These are phyloP conservation scores for Fundulus diaphanus DNA, from an alignment of 2,797 vertebrate species.

Conservation along the genomic window DNA sequence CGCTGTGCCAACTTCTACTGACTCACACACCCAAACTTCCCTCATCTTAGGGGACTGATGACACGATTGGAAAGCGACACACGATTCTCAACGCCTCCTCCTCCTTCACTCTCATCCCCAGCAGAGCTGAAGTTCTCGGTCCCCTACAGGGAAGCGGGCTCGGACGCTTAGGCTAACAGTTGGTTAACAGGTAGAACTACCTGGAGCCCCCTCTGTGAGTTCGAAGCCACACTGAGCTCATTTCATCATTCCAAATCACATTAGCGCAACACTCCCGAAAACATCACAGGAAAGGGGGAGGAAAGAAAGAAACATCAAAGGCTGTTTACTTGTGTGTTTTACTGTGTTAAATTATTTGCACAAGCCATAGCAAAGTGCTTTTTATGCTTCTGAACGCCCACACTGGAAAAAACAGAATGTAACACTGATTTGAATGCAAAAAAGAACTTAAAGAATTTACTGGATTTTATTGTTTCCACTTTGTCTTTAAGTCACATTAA, in stretches of 20 bases:
- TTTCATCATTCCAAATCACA: constrained; percentile 64
- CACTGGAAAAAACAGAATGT: constrained; percentile 2
- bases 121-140: constrained; percentile 38
- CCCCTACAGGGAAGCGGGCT: constrained; percentile 45
- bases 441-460: not conserved
- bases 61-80: constrained; percentile 61
- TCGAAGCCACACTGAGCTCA: constrained; percentile 44
- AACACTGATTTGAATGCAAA: constrained; percentile 12
- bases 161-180: constrained; percentile 62
- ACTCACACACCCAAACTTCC: constrained; percentile 30
- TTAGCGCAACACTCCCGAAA: constrained; percentile 45
- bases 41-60: constrained; percentile 50
- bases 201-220: constrained; percentile 52
- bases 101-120: constrained; percentile 26
- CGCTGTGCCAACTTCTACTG: not conserved
- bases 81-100: constrained; percentile 54
- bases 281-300: constrained; percentile 20
- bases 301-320: constrained; percentile 37
- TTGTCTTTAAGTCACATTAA: constrained; percentile 14
- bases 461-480: not conserved
- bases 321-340: constrained; percentile 51
- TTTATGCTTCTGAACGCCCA: constrained; percentile 21
- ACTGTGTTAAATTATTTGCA: constrained; percentile 30
- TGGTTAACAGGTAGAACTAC: constrained; percentile 58
- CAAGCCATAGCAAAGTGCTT: constrained; percentile 16